Evolutionary conservation across 2,113 vertebrate species (phyloP).

Genomic region (Catharus fuscescens): DNA sequence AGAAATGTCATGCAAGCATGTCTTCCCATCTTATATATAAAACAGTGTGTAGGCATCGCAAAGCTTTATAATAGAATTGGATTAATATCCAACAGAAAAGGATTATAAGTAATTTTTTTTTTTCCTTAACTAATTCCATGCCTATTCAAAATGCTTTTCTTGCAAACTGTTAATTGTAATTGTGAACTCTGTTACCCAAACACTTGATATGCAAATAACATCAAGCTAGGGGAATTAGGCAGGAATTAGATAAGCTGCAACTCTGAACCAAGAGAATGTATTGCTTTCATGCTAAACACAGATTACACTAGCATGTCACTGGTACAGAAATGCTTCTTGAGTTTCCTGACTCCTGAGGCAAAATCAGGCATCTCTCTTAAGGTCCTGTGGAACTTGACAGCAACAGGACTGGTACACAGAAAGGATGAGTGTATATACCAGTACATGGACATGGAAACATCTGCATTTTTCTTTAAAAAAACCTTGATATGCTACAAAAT

Average conservation of each 20-base stretch:
- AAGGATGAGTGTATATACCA: not conserved
- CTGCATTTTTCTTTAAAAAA: not conserved
- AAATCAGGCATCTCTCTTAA: not conserved
- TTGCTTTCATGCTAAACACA: not conserved
- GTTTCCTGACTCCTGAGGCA: not conserved
- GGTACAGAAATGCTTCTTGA: not conserved
- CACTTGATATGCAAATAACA: not conserved
- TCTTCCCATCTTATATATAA: not conserved
- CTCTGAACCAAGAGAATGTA: not conserved
- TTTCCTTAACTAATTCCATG: not conserved
- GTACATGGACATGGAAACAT: not conserved
- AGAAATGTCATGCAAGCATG: not conserved
- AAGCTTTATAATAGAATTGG: not conserved
- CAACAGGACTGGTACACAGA: not conserved
- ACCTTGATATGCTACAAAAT: not conserved
- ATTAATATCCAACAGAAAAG: not conserved
- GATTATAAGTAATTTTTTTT: fast-evolving
- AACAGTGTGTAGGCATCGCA: not conserved
- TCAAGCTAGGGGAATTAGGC: not conserved
- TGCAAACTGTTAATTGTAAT: not conserved
- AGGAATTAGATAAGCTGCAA: not conserved
- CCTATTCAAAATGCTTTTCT: not conserved
- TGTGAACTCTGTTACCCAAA: not conserved
- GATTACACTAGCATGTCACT: not conserved
- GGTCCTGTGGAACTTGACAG: not conserved